Base-by-base conservation (phyloP, 2,113 vertebrate species). In the Chunga burmeisteri region DNA sequence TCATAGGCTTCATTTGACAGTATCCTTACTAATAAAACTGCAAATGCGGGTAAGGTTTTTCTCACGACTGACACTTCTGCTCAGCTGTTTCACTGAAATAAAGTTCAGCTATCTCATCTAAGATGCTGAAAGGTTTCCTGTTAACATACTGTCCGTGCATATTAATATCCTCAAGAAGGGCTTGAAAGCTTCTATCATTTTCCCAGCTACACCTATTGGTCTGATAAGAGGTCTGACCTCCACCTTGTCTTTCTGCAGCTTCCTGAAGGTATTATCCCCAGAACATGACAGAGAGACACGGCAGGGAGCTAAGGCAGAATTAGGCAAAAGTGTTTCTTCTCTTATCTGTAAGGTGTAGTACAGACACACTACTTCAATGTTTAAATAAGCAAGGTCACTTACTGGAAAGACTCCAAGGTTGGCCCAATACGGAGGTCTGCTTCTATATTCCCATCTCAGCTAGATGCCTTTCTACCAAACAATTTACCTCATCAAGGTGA, bases 61-160 rank as follows among this genome's bases (percentile, higher is more conserved):
- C 58, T 70, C 38, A 11, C 0, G 0, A 16, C 36, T 74, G 86
- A 47, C 46, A 4, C 29, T 40, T 66, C 47, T 42, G 80, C 68
- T 93, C 65, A 36, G 74, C 65, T 86, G 14, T 72, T 95, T 75
- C 58, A 10, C 36, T 25, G 49, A 68, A 93, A 74, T 78, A 20
- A 92, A 79, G 61, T 79, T 86, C 89, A 84, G 11, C 68, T 88
- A 10, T 46, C 82, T 78, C 0, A 0, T 71, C 55, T 29, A 52
- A 38, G 52, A 59, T 16, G 1, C 56, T 65, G 56, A 44, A 61
- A 96, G 40, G 23, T 86, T 91, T 91, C 50, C 62, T 85, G 27
- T 72, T 93, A 61, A 44, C 38, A 47, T 9, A 50, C 29, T 3
- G 1, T 17, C 32, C 38, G 3, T 36, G 34, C 52, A 72, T 72